These are phyloP conservation scores for Hiodon tergisus DNA, from an alignment of 2,113 vertebrate genomes.

Conservation along the genomic window DNA sequence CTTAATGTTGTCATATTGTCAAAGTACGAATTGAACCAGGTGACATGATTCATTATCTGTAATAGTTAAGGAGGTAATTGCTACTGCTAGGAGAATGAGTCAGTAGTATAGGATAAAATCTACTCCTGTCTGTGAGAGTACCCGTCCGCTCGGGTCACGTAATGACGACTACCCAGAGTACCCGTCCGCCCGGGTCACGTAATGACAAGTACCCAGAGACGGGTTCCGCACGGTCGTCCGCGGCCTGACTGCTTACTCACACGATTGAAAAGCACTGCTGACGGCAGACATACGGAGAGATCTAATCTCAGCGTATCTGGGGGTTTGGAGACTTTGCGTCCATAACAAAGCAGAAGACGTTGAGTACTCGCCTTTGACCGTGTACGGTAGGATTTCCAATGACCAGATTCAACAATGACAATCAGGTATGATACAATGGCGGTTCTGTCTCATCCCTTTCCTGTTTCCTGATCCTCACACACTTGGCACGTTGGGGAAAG, in stretches of 20 bases:
- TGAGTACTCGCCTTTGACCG: background rate
- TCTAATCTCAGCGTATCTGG: background rate
- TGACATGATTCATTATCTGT: too few species aligned
- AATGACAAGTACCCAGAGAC: background rate
- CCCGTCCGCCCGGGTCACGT: background rate
- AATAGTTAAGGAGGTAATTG: too few species aligned
- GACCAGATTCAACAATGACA: background rate
- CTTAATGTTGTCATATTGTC: too few species aligned
- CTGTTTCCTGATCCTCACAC: background rate
- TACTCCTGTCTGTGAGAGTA: too few species aligned
- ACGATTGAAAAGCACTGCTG: background rate
- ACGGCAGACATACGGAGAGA: background rate
- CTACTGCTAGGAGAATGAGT: too few species aligned
- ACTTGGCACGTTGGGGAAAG: background rate
- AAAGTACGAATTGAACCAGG: too few species aligned
- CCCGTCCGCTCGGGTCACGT: background rate
- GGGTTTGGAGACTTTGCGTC: background rate
- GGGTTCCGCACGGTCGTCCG: background rate
- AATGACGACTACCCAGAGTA: background rate
- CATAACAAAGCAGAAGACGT: background rate
- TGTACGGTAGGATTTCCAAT: background rate
- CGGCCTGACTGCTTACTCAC: constrained; percentile 15
- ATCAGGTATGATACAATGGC: background rate
- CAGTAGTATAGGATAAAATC: too few species aligned
- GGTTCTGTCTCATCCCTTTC: background rate